These are phyloP conservation scores for Amphilophus citrinellus DNA, from an alignment of 2,113 vertebrate genomes.

Conservation along the genomic window DNA sequence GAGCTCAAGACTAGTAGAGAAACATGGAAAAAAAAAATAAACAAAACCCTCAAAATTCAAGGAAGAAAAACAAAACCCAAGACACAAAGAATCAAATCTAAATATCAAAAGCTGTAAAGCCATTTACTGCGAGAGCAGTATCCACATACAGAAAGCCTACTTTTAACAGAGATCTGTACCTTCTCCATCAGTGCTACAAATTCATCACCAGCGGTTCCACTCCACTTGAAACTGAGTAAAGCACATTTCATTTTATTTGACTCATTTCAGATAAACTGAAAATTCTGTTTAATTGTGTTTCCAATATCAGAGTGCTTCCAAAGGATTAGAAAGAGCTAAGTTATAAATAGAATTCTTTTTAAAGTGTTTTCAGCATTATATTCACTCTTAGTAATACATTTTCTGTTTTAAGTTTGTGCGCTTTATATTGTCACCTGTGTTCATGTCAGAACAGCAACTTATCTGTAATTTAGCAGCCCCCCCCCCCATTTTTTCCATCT, in stretches of 20 bases:
- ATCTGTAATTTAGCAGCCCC: not conserved
- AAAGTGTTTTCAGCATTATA: not conserved
- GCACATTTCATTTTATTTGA: slow-evolving; percentile 35
- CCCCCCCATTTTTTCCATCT: not conserved
- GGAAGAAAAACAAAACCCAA: too few relatives aligned
- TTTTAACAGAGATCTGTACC: slow-evolving; percentile 16
- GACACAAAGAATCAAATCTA: not conserved
- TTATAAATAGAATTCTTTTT: slow-evolving; percentile 24
- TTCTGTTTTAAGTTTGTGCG: not conserved
- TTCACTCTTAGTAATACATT: not conserved
- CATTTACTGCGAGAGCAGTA: slow-evolving; percentile 14
- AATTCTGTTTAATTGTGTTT: slow-evolving; percentile 26
- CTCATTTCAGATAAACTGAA: slow-evolving; percentile 34
- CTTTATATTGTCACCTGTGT: not conserved
- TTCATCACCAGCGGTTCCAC: slow-evolving; percentile 10
- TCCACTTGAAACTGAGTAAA: slow-evolving; percentile 16
- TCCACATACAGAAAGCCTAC: not conserved
- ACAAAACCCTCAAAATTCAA: too few relatives aligned
- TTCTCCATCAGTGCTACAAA: slow-evolving; percentile 21
- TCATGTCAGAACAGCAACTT: not conserved
- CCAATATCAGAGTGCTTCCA: slow-evolving; percentile 28
- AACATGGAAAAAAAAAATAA: too few relatives aligned
- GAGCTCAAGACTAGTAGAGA: too few relatives aligned
- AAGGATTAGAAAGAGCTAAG: slow-evolving; percentile 50
- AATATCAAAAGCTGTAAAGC: not conserved